Base-by-base conservation (phyloP, 2,797 vertebrate species). In the Neosilurus mollespiculum region DNA sequence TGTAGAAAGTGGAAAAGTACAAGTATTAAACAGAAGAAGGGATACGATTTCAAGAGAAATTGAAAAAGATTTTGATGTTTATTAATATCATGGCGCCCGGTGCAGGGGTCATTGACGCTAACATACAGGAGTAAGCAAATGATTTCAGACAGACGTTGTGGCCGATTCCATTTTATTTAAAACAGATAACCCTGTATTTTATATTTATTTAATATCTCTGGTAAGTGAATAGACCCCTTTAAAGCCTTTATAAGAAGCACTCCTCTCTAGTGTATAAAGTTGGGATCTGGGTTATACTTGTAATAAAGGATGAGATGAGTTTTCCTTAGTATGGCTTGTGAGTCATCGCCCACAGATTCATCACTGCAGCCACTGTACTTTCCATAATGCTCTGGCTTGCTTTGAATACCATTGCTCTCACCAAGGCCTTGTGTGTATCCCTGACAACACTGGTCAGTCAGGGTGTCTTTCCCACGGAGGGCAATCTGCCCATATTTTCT, bases 371-470 rank as follows among this genome's bases (percentile, higher is more conserved):
- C 56, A 56, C 77, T 64, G 76, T 76, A 37, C 82, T 84, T 84
- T 86, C 84, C 80, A 73, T 78, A 84, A 56, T 43, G 56, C 79
- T 79, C 83, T 81, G 83, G 56, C 76, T 64, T 78, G 81, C 81
- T 84, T 66, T 79, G 78, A 87, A 87, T 88, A 73, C 58, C 84
- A 79, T 61, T n/a, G 24, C 73, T 58, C 61, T 73, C 82, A 81
- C 66, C 78, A 69, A 72, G 56, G 83, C 72, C 81, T 80, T 76
- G 81, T 83, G 81, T 70, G 84, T 88, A 83, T 83, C 87, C 88
- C 84, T 22, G 81, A 86, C 86, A 86, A 87, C 88, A 72, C 80
- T 84, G 37, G 71, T 72, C 85, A 80, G 34, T 83, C 51, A 51
- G 78, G 30, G 79, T 76, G 84, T 34, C 78, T 86, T 84, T 64